Evolutionary conservation across 2,113 vertebrate species (phyloP), one percentile per base, ranked within the genome.

Genomic region (Ciconia boyciana): DNA sequence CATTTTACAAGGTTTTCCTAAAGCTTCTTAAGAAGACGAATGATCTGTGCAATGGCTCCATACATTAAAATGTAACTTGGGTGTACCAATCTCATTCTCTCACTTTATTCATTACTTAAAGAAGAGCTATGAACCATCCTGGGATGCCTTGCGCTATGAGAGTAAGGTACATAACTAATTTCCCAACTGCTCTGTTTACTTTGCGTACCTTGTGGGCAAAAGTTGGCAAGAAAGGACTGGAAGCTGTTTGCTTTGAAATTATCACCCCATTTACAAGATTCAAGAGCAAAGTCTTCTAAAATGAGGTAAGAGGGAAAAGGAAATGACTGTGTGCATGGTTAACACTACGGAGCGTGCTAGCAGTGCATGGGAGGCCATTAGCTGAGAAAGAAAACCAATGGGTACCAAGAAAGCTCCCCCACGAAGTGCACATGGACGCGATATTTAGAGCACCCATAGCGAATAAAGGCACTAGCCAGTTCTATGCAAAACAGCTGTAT

Each of bases 171-270:
- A 77, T 86, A 90, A 88, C 82, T 92, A 68, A 91, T 92, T 93
- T 97, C 90, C 89, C 60, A 96, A 84, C 83, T 96, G 77, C n/a
- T 95, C 41, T 96, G 90, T 97, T 97, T 98, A 94, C 75, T 93
- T 95, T 94, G 75, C 93, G 89, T 96, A 94, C 94, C 86, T 96
- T 96, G 96, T 94, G 91, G 96, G 91, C 77, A 96, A 90, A 96
- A 93, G 46, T 95, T 97, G 97, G 94, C 96, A 97, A 81, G 93
- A 93, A 87, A 66, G 51, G 65, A 78, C 69, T 96, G 44, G 51
- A 91, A 89, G 49, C 60, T 97, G 94, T 97, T 97, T 97, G 87
- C 93, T 95, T 95, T 88, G 94, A 96, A 98, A 97, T 98, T 98
- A 97, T 95, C 97, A 97, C 95, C 93, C 88, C 88, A 82, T 98